Evolutionary conservation across 1,140 invertebrate species (phyloP), one percentile per base, ranked within the genome.

Genomic region (Drosophila pseudoananassae): DNA sequence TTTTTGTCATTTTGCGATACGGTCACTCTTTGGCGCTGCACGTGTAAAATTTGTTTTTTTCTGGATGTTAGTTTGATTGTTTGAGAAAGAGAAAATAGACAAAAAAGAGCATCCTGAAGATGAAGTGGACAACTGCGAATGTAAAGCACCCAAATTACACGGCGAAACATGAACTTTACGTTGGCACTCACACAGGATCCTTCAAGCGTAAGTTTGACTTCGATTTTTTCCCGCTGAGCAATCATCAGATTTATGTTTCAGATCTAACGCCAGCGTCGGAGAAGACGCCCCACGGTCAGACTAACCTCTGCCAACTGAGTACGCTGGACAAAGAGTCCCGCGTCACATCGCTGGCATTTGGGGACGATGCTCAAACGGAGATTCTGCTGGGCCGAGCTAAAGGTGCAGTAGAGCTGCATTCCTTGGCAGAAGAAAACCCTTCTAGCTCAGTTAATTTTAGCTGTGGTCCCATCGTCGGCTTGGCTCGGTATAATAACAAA

Each of bases 341-440:
- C 0, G 92, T 98, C 17, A 95, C 94, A 1, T 92, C 93, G 1
- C 92, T 98, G 90, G 93, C 93, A 8, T 98, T 96, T 95, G 94
- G 93, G 1, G 94, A 95, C 77, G 83, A 92, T 0, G 92, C 95
- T 10, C 94, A 96, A 77, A 93, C 93, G 38, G 94, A 96, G 78
- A 93, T 97, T 73, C 77, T 97, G 6, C 90, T 97, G 5, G 96
- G 92, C 1, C 65, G 91, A 1, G 78, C 59, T 0, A 80, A 91
- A 49, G 69, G 73, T 15, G 29, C 57, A 66, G 91, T 75, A 0
- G 78, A 91, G 49, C 17, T 91, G 6, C 81, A 83, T 38, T 53
- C 85, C 1, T 38, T 85, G 4, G 31, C 46, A 10, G 54, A 57
- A 8, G 25, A 17, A n/a, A 59, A 51, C 0, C 72, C 10, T 17